Conservation (phyloP, 2,113 vertebrate genomes). For the Drymodes brunneopygia region DNA sequence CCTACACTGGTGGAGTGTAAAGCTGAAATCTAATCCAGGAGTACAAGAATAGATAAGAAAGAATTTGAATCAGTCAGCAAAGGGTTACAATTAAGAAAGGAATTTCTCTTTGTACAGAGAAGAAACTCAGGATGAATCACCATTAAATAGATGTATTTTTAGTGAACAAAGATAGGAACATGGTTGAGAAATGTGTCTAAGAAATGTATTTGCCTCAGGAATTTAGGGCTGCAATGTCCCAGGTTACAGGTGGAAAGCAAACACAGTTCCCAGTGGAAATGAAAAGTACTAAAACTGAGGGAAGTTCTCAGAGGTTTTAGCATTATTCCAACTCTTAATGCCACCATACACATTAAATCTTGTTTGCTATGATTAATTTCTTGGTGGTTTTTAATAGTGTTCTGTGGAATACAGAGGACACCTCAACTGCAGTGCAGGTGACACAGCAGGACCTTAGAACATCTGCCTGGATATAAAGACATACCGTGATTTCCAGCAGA, state of each 20-base stretch:
- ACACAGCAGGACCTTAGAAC: not conserved
- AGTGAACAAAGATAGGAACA: not conserved
- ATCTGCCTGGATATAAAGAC: not conserved
- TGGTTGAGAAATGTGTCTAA: not conserved
- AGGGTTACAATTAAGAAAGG: not conserved
- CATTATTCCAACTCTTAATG: slow-evolving; percentile 15
- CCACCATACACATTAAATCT: slow-evolving; percentile 37
- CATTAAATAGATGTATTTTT: not conserved
- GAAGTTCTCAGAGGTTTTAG: not conserved
- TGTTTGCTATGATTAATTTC: slow-evolving; percentile 32
- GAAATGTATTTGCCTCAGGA: not conserved
- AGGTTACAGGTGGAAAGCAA: not conserved
- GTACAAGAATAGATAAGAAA: not conserved
- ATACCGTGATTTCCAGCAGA: not conserved
- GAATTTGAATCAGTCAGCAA: not conserved
- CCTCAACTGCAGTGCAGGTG: not conserved
- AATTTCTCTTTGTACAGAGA: not conserved
- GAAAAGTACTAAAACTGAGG: not conserved
- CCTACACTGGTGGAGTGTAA: not conserved
- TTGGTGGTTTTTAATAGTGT: not conserved
- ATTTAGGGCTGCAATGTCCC: not conserved
- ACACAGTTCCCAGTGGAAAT: not conserved
- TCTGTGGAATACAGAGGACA: slow-evolving; percentile 11
- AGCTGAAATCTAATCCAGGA: not conserved
- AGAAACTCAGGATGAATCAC: not conserved